A percentile compares a stretch with the other conserved stretches of the same genome.
Evolutionary conservation across 2,888 invertebrate genomes (phyloP).

Genomic region (Sipha maydis): DNA sequence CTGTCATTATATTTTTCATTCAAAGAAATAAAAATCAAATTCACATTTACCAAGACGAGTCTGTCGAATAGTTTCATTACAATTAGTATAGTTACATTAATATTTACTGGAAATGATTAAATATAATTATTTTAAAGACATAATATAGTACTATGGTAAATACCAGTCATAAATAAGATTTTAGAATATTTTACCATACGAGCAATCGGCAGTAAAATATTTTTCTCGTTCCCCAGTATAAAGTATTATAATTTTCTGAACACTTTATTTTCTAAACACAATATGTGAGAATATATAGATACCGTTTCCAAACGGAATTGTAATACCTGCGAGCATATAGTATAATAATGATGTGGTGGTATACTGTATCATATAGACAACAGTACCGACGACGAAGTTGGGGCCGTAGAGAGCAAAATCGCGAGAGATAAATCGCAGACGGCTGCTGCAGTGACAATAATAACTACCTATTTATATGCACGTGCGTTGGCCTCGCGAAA

Average conservation of each 20-base stretch:
- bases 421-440: background rate
- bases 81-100: too few relatives aligned
- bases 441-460: background rate
- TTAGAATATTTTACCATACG: background rate
- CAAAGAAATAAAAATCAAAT: slow-evolving; percentile 5
- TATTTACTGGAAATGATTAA: too few relatives aligned
- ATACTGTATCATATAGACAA: too few relatives aligned
- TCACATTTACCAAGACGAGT: background rate
- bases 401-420: background rate
- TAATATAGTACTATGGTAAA: background rate
- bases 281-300: too few relatives aligned
- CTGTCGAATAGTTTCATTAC: too few relatives aligned
- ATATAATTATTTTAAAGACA: background rate
- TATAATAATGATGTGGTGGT: too few relatives aligned
- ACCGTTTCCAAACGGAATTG: too few relatives aligned
- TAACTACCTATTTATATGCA: background rate
- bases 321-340: too few relatives aligned
- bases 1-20: background rate
- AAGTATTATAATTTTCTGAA: too few relatives aligned
- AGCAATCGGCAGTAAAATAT: background rate
- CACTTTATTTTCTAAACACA: too few relatives aligned
- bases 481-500: slow-evolving; percentile 18
- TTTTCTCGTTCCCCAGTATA: background rate
- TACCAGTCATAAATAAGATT: background rate
- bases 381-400: too few relatives aligned